Percentiles rank a stretch among this genome's conserved stretches.
Conservation (phyloP, 2,113 vertebrate species). For the Myanophis thanlyinensis region DNA sequence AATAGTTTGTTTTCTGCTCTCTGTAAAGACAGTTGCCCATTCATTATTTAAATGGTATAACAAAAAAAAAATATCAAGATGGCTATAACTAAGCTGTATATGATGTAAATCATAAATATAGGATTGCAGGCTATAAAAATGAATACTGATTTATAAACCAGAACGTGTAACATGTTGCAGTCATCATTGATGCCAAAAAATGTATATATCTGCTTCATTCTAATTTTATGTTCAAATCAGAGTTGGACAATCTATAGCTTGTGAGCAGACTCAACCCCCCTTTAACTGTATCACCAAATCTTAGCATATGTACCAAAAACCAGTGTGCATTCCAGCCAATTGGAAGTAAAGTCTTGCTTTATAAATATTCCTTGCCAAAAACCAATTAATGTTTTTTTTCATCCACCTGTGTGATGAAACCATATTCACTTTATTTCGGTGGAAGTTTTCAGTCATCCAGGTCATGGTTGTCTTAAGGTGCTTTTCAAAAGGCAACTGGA, state of each 20-base stretch:
- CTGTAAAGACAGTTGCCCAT: background rate
- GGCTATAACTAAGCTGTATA: background rate
- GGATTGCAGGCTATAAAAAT: background rate
- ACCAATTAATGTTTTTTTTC: background rate
- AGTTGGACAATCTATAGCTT: background rate
- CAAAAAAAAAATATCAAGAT: background rate
- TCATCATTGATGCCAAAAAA: conserved; percentile 19
- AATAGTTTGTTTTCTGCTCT: conserved; percentile 29
- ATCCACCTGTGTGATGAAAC: background rate
- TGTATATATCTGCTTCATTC: background rate
- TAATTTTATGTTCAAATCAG: conserved; percentile 31
- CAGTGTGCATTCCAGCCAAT: background rate
- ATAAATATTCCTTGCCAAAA: background rate
- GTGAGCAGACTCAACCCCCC: background rate
- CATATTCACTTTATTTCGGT: background rate
- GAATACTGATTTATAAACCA: background rate
- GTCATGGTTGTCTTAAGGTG: background rate
- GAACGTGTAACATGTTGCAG: conserved; percentile 39
- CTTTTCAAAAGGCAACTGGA: background rate
- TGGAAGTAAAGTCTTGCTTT: background rate
- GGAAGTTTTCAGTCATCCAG: background rate
- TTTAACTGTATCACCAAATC: background rate
- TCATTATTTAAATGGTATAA: background rate
- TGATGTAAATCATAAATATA: background rate
- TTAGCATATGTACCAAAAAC: background rate